Percentiles rank a stretch among this genome's conserved stretches.
These are phyloP conservation scores for Troides helena DNA, from an alignment of 2,888 invertebrate species.

Conservation along the genomic window DNA sequence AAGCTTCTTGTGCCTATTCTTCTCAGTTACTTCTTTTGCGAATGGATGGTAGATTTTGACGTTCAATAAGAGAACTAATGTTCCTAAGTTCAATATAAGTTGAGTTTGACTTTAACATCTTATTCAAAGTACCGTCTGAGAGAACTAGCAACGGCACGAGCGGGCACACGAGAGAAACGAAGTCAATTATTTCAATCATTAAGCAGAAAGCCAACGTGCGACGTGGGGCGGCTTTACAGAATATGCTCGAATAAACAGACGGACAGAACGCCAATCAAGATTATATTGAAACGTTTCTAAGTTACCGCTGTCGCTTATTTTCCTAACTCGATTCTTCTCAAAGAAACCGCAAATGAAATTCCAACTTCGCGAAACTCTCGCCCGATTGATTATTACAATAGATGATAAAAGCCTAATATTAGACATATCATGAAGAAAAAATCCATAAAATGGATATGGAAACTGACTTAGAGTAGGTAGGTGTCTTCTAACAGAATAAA, in stretches of 20 bases:
- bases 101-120: too few relatives aligned
- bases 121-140: neutral
- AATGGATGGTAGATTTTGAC: too few relatives aligned
- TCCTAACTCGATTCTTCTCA: neutral
- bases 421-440: neutral
- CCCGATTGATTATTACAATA: neutral
- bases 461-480: neutral
- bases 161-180: constrained; percentile 1
- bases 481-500: too few relatives aligned
- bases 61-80: too few relatives aligned
- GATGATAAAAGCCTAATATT: neutral
- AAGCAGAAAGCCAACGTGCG: constrained; percentile 19
- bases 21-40: too few relatives aligned
- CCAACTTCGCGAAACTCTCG: neutral
- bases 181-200: constrained; percentile 27
- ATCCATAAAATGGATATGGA: neutral
- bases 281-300: constrained; percentile 23
- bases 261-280: constrained; percentile 28
- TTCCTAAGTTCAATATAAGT: too few relatives aligned
- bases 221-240: constrained; percentile 20
- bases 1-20: too few relatives aligned
- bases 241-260: constrained; percentile 21
- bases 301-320: constrained; percentile 10
- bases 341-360: constrained; percentile 6
- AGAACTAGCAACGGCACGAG: neutral